Base-by-base conservation (phyloP, 2,888 invertebrate genomes). In the Ichneumoninae sp. region DNA sequence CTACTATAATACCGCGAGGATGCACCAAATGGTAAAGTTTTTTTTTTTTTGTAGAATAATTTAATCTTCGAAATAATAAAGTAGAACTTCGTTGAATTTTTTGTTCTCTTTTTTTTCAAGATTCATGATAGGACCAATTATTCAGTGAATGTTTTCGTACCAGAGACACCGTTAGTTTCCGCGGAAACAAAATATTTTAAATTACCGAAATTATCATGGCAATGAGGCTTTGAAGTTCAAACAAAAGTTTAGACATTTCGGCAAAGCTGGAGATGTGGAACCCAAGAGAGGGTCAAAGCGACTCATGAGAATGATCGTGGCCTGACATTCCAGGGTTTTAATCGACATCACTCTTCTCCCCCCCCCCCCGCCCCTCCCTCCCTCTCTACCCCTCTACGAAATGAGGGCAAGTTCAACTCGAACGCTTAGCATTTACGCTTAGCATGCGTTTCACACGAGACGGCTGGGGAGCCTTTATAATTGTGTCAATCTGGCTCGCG, bases 1-100 rank as follows among this genome's bases (percentile, higher is more conserved):
- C 90, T 93, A 93, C 91, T 94, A 94, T 89, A 94, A 92, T 87
- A 92, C 93, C 83, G 92, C 93, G 79, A 93, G 93, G 89, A 94
- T 94, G 93, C 93, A 93, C 90, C 93, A 93, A 92, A 94, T 93
- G 93, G 93, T 94, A 93, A 93, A 91, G 87, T 88, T 88, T 89
- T 89, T 88, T 89, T 88, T 90, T 22, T 19, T 89, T 22, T 50
- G 36, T 63, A 4, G 13, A 60, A 71, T 69, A 65, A 57, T 60
- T 22, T 50, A 13, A 13, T 33, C 19, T 47, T 16, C 52, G 33
- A 26, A 1, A 16, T 26, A 40, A n/a, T 60, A 3, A n/a, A 57
- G n/a, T 57, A 30, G 50, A 30, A 3, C 22, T 2, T 54, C 47
- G 36, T 7, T 36, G 10, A 10, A 40, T 40, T 40, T 40, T 40